A percentile compares a stretch with the other conserved stretches of the same genome.
Conservation (phyloP, 2,888 invertebrate species). For the Camptogramma bilineatum region DNA sequence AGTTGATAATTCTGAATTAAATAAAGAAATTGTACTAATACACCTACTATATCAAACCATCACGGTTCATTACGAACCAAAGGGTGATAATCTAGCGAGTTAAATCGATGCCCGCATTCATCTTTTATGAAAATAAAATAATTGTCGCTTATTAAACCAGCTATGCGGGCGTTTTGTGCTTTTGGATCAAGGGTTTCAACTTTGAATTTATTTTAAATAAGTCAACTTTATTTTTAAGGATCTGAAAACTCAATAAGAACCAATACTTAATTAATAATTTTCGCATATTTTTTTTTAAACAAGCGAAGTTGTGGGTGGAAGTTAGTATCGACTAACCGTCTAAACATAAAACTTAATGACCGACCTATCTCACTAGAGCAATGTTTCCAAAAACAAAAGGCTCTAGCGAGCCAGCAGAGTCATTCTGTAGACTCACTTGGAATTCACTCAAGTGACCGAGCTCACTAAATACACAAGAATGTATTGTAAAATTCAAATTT, state of each 20-base stretch:
- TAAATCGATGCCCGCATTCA: slow-evolving; percentile 80
- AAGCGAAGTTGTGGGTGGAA: too few relatives aligned
- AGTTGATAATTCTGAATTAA: not conserved
- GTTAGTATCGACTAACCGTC: too few relatives aligned
- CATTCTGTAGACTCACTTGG: too few relatives aligned
- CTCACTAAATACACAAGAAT: too few relatives aligned
- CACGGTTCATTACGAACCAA: slow-evolving; percentile 70
- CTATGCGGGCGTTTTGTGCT: slow-evolving; percentile 74
- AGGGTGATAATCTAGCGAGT: slow-evolving; percentile 77
- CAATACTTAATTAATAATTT: not conserved
- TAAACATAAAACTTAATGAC: too few relatives aligned
- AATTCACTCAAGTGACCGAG: too few relatives aligned
- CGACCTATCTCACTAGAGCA: too few relatives aligned
- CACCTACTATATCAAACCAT: slow-evolving; percentile 55
- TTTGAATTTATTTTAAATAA: slow-evolving; percentile 46
- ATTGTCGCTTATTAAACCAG: slow-evolving; percentile 76
- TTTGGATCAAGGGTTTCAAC: slow-evolving; percentile 59
- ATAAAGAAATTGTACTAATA: not conserved
- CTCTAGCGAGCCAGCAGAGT: too few relatives aligned
- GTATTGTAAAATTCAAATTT: too few relatives aligned
- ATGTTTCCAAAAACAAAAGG: too few relatives aligned
- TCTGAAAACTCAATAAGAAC: not conserved
- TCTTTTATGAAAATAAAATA: slow-evolving; percentile 81
- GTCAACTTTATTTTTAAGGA: slow-evolving; percentile 17
- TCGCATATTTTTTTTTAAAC: too few relatives aligned